phyloP scores from a whole-genome alignment of 1,140 invertebrate genomes.

The Pseudomyrmex flavicornis region DNA sequence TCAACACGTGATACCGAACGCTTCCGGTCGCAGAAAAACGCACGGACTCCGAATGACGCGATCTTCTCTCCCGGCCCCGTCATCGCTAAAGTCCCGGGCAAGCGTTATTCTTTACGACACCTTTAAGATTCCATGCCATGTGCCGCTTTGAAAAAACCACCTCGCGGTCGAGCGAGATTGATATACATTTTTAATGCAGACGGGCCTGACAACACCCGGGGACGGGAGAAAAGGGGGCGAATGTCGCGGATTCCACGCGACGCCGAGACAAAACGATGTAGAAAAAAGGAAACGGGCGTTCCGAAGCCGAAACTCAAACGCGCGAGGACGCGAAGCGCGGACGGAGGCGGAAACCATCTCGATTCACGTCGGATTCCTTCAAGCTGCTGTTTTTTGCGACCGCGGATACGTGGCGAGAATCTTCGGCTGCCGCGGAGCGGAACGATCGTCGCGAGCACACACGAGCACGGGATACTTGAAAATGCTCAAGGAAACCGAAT shows the following conservation, averaged over 20 bases:
- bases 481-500: background rate
- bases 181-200: conserved; percentile 79
- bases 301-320: conserved; percentile 52
- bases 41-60: conserved; percentile 17
- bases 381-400: conserved; percentile 70
- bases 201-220: conserved; percentile 5
- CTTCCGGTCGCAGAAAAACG: conserved; percentile 17
- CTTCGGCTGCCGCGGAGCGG: conserved; percentile 3
- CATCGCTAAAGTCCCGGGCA: conserved; percentile 33
- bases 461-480: background rate
- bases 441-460: background rate
- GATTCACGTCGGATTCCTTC: conserved; percentile 72
- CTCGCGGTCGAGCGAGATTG: conserved; percentile 71
- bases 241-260: conserved; percentile 47
- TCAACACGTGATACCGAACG: background rate
- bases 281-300: conserved; percentile 42
- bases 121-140: conserved; percentile 69
- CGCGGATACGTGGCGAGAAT: conserved; percentile 26
- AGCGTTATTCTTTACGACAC: conserved; percentile 75
- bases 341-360: conserved; percentile 41
- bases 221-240: background rate
- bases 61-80: conserved; percentile 12
- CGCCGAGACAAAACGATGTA: conserved; percentile 23
- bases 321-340: conserved; percentile 30
- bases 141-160: conserved; percentile 62